phyloP scores from a whole-genome alignment of 2,113 vertebrate genomes.

The Copsychus sechellarum region DNA sequence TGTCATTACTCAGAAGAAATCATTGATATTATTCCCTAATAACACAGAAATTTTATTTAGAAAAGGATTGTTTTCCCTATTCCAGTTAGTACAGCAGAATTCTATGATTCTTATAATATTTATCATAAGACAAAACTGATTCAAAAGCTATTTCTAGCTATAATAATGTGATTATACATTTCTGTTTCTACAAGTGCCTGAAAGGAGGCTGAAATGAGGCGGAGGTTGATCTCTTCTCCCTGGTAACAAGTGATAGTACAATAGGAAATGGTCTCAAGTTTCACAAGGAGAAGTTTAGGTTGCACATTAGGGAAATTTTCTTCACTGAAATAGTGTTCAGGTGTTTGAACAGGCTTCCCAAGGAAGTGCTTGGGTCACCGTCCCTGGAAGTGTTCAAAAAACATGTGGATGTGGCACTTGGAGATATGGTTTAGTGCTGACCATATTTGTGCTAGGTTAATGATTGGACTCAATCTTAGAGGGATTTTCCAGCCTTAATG shows the following conservation, averaged over 20 bases:
- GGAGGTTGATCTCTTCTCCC: not conserved
- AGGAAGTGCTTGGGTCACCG: not conserved
- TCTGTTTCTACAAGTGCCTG: not conserved
- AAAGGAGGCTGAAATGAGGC: not conserved
- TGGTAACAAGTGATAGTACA: not conserved
- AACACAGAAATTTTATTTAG: not conserved
- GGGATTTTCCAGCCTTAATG: not conserved
- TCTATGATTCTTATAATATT: not conserved
- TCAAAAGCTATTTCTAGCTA: not conserved
- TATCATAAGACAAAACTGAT: not conserved
- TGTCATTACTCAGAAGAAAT: not conserved
- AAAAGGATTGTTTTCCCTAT: not conserved
- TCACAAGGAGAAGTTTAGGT: not conserved
- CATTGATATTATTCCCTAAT: not conserved
- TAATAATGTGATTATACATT: not conserved
- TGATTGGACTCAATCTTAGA: rapidly evolving
- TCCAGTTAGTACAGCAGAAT: not conserved
- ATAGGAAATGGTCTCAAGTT: not conserved
- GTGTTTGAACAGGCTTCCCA: not conserved
- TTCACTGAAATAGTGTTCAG: not conserved
- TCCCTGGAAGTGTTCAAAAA: not conserved
- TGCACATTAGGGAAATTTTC: not conserved
- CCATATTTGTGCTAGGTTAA: not conserved
- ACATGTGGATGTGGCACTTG: not conserved
- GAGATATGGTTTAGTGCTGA: not conserved